Evolutionary conservation across 2,888 invertebrate species (phyloP).

Genomic region (Apocheima hispidaria): DNA sequence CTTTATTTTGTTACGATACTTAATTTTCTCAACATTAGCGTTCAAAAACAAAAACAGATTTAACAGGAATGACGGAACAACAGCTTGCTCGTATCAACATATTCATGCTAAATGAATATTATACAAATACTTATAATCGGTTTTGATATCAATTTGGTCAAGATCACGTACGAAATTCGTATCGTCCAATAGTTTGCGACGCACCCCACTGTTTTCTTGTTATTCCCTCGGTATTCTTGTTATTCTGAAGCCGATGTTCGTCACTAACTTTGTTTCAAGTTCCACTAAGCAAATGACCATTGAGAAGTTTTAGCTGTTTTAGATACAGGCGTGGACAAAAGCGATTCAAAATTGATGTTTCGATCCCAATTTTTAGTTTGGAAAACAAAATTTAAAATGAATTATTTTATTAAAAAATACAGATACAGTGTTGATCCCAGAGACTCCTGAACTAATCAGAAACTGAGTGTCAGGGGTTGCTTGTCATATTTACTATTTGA

Average conservation of each 20-base stretch:
- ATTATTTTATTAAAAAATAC: not conserved
- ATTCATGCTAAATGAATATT: too few species aligned
- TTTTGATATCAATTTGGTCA: slow-evolving; percentile 11
- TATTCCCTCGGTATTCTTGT: slow-evolving; percentile 32
- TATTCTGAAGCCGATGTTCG: slow-evolving; percentile 28
- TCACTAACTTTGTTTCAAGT: slow-evolving; percentile 37
- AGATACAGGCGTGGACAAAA: slow-evolving; percentile 28
- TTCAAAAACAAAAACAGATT: too few species aligned
- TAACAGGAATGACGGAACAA: too few species aligned
- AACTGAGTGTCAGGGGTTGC: too few species aligned
- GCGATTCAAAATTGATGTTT: not conserved
- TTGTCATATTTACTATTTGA: too few species aligned
- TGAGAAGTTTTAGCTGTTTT: slow-evolving; percentile 28
- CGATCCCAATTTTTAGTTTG: not conserved
- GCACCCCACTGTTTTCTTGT: slow-evolving; percentile 23
- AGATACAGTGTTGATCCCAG: too few species aligned
- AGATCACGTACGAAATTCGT: slow-evolving; percentile 30
- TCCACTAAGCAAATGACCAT: slow-evolving; percentile 34
- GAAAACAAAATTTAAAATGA: too few species aligned
- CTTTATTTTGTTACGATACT: too few species aligned
- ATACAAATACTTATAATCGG: not conserved
- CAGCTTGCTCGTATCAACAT: too few species aligned
- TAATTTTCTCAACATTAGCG: too few species aligned
- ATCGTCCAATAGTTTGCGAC: slow-evolving; percentile 18
- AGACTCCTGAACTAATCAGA: too few species aligned